Percentiles rank a stretch among this genome's conserved stretches.
Evolutionary conservation across 2,888 invertebrate genomes (phyloP).

Genomic region (Cantharis rustica): DNA sequence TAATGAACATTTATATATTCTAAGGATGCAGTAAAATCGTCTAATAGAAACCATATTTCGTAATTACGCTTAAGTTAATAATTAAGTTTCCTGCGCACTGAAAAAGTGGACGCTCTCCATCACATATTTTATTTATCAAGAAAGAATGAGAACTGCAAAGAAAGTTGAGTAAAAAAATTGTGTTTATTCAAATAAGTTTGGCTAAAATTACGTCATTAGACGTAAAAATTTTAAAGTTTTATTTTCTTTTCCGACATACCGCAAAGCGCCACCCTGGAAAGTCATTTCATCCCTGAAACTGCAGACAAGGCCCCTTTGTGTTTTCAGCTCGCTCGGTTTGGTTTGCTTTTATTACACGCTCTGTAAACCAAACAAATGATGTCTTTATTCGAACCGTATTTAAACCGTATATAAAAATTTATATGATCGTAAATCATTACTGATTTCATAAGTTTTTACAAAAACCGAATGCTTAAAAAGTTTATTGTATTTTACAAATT

Average conservation of each 20-base stretch:
- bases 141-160: neutral
- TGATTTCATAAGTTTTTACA: slow-evolving; percentile 24
- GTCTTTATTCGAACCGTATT: slow-evolving; percentile 42
- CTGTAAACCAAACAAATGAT: slow-evolving; percentile 51
- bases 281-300: slow-evolving; percentile 32
- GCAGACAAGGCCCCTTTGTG: slow-evolving; percentile 34
- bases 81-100: neutral
- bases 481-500: neutral
- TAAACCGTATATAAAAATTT: slow-evolving; percentile 38
- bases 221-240: slow-evolving; percentile 25
- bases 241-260: slow-evolving; percentile 29
- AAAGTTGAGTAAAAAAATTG: neutral
- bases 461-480: neutral
- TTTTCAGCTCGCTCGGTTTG: slow-evolving; percentile 35
- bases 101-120: neutral
- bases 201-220: slow-evolving; percentile 21
- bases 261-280: slow-evolving; percentile 31
- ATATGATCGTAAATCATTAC: slow-evolving; percentile 38
- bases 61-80: neutral
- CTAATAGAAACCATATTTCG: neutral
- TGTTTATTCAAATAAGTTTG: slow-evolving; percentile 10
- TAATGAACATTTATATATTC: slow-evolving; percentile 19
- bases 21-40: neutral
- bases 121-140: neutral
- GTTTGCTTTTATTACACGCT: slow-evolving; percentile 51